phyloP scores from a whole-genome alignment of 2,113 vertebrate species.

The Callipepla squamata region DNA sequence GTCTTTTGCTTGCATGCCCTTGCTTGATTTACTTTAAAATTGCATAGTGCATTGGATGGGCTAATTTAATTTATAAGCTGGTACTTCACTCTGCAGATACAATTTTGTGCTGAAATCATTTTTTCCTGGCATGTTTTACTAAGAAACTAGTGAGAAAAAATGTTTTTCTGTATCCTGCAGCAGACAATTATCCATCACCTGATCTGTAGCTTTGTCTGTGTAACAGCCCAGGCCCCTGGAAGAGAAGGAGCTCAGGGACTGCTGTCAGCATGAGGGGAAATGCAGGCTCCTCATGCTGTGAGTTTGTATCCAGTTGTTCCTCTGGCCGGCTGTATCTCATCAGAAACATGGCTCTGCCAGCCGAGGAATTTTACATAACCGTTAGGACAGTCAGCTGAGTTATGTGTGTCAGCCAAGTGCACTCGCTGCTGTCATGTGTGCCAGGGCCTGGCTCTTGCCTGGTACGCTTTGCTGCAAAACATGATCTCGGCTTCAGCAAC shows the following conservation, averaged over 20 bases:
- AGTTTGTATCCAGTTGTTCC: not conserved
- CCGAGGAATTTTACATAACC: constrained; percentile 51
- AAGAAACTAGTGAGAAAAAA: not conserved
- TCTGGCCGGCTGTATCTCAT: not conserved
- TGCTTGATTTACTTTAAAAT: constrained; percentile 14
- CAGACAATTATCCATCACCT: not conserved
- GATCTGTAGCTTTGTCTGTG: not conserved
- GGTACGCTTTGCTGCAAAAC: not conserved
- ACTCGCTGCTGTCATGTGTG: not conserved
- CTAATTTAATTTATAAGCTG: not conserved
- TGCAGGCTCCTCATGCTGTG: rapidly evolving
- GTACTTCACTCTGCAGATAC: not conserved
- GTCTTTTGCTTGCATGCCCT: not conserved
- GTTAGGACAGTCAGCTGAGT: constrained; percentile 56
- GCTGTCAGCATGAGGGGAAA: not conserved
- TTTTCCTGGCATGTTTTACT: not conserved
- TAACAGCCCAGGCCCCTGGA: not conserved
- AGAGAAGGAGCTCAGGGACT: not conserved
- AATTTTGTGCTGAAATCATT: not conserved
- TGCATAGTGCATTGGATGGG: not conserved
- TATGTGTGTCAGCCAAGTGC: not conserved
- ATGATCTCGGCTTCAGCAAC: not conserved
- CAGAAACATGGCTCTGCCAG: not conserved
- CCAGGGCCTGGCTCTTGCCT: not conserved
- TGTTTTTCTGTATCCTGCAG: not conserved